A percentile compares a stretch with the other conserved stretches of the same genome.
These are phyloP conservation scores for Phorcus lineatus DNA, from an alignment of 2,888 invertebrate species.

Conservation along the genomic window DNA sequence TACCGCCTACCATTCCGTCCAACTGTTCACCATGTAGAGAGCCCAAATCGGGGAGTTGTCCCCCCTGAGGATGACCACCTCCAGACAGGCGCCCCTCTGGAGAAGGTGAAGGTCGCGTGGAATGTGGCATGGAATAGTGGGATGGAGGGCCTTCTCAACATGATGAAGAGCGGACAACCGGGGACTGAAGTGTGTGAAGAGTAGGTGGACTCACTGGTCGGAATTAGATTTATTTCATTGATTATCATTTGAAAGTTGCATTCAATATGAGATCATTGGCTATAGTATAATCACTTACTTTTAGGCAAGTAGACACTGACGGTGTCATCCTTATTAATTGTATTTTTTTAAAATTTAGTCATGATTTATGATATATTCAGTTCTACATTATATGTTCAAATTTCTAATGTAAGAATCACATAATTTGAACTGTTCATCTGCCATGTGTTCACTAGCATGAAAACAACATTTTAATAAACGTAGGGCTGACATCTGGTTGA, in stretches of 20 bases:
- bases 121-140: slow-evolving; percentile 71
- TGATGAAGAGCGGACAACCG: slow-evolving; percentile 40
- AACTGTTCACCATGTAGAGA: slow-evolving; percentile 60
- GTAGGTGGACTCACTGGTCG: slow-evolving; percentile 39
- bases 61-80: slow-evolving; percentile 63
- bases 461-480: too few species aligned
- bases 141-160: slow-evolving; percentile 59
- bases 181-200: slow-evolving; percentile 40
- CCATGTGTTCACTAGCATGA: too few species aligned
- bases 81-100: slow-evolving; percentile 53
- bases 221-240: not conserved
- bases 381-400: too few species aligned
- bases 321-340: too few species aligned
- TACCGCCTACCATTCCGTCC: slow-evolving; percentile 70
- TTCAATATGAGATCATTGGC: too few species aligned
- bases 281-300: too few species aligned
- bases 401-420: too few species aligned
- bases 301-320: too few species aligned
- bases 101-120: slow-evolving; percentile 70
- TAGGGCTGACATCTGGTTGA: too few species aligned
- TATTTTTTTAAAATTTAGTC: too few species aligned
- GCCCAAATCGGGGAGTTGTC: slow-evolving; percentile 56
- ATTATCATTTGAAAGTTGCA: not conserved
- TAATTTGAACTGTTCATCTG: too few species aligned
- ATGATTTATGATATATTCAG: too few species aligned